Conservation (phyloP, 2,797 vertebrate species). For the Carapus acus region DNA sequence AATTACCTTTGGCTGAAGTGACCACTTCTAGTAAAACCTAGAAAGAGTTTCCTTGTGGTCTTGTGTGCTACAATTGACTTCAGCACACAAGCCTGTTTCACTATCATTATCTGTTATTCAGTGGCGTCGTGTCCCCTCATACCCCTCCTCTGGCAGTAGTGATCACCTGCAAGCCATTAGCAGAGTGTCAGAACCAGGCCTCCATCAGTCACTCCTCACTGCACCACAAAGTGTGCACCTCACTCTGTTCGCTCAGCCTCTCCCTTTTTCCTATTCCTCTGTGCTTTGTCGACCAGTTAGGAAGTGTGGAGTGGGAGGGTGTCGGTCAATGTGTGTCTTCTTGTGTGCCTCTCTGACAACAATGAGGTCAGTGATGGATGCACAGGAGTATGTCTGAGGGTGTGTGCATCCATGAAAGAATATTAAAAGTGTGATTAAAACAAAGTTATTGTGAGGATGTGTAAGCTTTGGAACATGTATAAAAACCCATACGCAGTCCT, state of each 20-base stretch:
- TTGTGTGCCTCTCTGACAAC: slow-evolving; percentile 16
- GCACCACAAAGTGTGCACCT: slow-evolving; percentile 3
- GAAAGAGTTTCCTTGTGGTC: too few species aligned
- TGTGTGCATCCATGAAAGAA: slow-evolving; percentile 59
- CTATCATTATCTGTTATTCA: slow-evolving; percentile 7
- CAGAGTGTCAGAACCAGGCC: slow-evolving; percentile 22
- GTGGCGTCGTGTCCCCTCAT: slow-evolving; percentile 12
- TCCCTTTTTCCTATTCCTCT: slow-evolving; percentile 16
- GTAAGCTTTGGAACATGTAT: background rate
- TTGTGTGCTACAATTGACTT: too few species aligned
- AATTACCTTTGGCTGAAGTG: too few species aligned
- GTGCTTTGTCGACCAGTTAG: slow-evolving; percentile 49
- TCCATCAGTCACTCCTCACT: slow-evolving; percentile 42
- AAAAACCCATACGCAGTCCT: slow-evolving; percentile 1
- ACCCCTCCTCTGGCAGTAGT: slow-evolving; percentile 7
- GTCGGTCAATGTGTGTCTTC: too few species aligned
- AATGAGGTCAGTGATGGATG: slow-evolving; percentile 56
- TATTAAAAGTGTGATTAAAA: slow-evolving; percentile 71
- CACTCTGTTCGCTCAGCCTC: slow-evolving; percentile 2
- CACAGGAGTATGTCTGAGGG: too few species aligned
- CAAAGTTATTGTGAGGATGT: slow-evolving; percentile 52
- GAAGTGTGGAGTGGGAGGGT: slow-evolving; percentile 18
- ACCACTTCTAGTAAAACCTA: too few species aligned
- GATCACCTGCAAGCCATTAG: slow-evolving; percentile 33
- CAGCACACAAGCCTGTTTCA: too few species aligned